A percentile compares a stretch with the other conserved stretches of the same genome.
Conservation (phyloP, 53 echinoderm and acorn worm genomes). For the Paelopatides confundens region DNA sequence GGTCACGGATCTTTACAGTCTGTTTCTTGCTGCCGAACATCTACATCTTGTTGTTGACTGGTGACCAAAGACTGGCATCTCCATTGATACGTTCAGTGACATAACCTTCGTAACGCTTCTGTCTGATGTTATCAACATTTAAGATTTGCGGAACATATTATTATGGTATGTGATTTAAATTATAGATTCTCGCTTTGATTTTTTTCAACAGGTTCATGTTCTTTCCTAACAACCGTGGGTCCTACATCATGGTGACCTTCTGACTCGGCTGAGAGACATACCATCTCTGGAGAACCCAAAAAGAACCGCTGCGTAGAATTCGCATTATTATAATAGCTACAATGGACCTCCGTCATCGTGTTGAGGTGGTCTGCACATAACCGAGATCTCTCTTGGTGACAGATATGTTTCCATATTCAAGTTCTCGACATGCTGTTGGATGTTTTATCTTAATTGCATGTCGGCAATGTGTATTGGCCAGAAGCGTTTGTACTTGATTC, state of each 20-base stretch:
- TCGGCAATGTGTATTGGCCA: conserved; percentile 75
- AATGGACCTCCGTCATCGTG: conserved; percentile 55
- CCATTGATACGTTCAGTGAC: conserved; percentile 63
- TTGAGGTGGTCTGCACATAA: conserved; percentile 64
- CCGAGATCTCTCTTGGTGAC: conserved; percentile 65
- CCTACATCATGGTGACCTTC: not conserved
- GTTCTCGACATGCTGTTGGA: conserved; percentile 58
- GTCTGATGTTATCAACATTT: conserved; percentile 14
- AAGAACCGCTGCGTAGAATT: conserved; percentile 48
- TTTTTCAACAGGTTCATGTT: not conserved
- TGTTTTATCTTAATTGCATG: conserved; percentile 55
- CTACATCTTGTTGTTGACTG: conserved; percentile 68
- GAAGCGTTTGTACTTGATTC: conserved; percentile 68
- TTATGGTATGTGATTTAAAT: too few species aligned
- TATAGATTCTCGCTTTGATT: too few species aligned
- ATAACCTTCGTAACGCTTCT: conserved; percentile 55
- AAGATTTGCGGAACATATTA: not conserved
- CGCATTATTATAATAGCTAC: conserved; percentile 7
- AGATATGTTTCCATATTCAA: conserved; percentile 55
- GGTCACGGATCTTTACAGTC: conserved; percentile 51
- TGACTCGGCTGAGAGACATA: conserved; percentile 21
- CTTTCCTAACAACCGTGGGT: not conserved
- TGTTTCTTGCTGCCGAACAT: conserved; percentile 3
- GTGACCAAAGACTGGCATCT: conserved; percentile 65
- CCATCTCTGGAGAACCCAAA: conserved; percentile 28